phyloP scores from a whole-genome alignment of 2,888 invertebrate genomes.

The Temnothorax rugatulus region DNA sequence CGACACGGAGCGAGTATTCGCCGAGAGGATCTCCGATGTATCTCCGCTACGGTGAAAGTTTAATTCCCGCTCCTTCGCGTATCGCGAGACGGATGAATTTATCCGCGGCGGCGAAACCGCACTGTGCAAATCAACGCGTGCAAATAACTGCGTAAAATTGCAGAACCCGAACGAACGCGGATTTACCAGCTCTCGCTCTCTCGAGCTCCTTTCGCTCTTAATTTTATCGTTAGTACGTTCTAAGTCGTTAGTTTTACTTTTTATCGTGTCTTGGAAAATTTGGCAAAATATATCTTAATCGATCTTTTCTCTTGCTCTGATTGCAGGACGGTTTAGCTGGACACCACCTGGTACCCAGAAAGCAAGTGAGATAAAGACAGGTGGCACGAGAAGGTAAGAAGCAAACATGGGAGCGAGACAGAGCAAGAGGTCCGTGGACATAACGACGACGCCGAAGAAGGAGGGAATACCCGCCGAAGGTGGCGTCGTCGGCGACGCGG shows the following conservation, averaged over 20 bases:
- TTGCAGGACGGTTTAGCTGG: conserved; percentile 70
- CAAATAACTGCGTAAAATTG: conserved; percentile 19
- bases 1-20: background rate
- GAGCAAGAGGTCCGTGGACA: conserved; percentile 95
- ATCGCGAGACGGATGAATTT: conserved; percentile 40
- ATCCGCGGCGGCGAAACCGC: conserved; percentile 28
- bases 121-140: conserved; percentile 17
- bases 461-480: conserved; percentile 86
- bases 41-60: conserved; percentile 50
- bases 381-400: conserved; percentile 60
- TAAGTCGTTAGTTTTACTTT: background rate
- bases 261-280: background rate
- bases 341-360: conserved; percentile 59
- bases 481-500: conserved; percentile 88
- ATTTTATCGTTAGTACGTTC: background rate
- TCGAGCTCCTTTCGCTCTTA: conserved; percentile 7
- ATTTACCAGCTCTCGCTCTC: background rate
- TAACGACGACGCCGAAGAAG: conserved; percentile 90
- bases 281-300: background rate
- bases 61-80: conserved; percentile 34
- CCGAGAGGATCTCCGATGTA: conserved; percentile 18
- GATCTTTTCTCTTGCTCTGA: conserved; percentile 43
- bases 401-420: conserved; percentile 93
- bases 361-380: conserved; percentile 60
- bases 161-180: background rate